Conservation (phyloP, 2,888 invertebrate genomes). For the Megaustenia siamemsis region DNA sequence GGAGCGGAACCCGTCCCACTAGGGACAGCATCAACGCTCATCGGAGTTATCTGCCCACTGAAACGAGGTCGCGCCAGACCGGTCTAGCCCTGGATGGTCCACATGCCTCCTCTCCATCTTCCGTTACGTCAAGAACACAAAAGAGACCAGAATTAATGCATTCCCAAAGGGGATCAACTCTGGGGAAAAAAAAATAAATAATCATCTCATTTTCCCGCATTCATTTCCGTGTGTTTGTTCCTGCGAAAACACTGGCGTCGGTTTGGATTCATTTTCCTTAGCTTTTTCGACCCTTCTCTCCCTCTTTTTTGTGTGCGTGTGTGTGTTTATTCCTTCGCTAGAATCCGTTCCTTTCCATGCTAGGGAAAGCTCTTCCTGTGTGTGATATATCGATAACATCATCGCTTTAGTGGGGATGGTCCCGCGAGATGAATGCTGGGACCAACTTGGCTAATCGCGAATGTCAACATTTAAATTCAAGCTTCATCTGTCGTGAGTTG, state of each 20-base stretch:
- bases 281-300: not conserved
- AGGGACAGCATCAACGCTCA: not conserved
- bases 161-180: constrained; percentile 12
- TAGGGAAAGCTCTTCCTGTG: not conserved
- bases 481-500: not conserved
- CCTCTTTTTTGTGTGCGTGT: no score
- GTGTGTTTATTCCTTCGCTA: no score
- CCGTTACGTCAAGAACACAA: constrained; percentile 42
- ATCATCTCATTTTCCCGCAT: constrained; percentile 44
- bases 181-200: not conserved
- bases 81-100: not conserved
- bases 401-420: not conserved
- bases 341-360: not conserved
- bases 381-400: not conserved
- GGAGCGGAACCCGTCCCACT: constrained; percentile 37
- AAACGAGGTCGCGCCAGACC: not conserved
- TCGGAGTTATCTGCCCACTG: not conserved
- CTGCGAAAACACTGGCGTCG: not conserved
- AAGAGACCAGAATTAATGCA: constrained; percentile 31
- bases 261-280: not conserved
- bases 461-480: constrained; percentile 24
- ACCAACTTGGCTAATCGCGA: not conserved
- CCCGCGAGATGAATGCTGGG: not conserved
- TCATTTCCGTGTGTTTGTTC: constrained; percentile 44
- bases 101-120: constrained; percentile 3